phyloP scores from a whole-genome alignment of 92 coral and sea anemone species.

The Porites rus region DNA sequence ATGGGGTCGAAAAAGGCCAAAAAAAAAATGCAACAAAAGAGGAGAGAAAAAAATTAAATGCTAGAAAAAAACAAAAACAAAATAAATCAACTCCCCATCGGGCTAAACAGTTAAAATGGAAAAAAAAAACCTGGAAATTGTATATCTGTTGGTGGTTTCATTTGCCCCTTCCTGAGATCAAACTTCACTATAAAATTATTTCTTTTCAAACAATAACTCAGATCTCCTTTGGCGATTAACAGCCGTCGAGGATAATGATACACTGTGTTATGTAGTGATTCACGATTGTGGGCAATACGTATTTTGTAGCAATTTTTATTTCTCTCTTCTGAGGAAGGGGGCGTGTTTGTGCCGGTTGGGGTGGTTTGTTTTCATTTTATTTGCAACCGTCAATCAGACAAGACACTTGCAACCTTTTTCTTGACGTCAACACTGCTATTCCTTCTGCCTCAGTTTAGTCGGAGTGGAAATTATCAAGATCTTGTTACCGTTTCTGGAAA shows the following conservation, averaged over 20 bases:
- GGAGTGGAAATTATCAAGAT: not conserved
- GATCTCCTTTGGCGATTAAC: slow-evolving; percentile 18
- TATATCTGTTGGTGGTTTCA: slow-evolving; percentile 36
- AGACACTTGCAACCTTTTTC: not conserved
- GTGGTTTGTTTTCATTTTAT: slow-evolving; percentile 41
- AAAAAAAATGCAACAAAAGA: not conserved
- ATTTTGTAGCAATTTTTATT: slow-evolving; percentile 14
- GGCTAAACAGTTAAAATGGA: not conserved
- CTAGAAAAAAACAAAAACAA: not conserved
- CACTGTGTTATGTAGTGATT: slow-evolving; percentile 7
- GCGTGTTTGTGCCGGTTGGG: slow-evolving; percentile 30
- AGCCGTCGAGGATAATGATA: slow-evolving; percentile 5
- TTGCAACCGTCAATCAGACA: slow-evolving; percentile 32
- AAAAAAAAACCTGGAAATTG: not conserved
- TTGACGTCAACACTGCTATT: slow-evolving; percentile 17
- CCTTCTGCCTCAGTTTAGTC: slow-evolving; percentile 18
- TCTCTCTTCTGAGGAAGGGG: slow-evolving; percentile 25
- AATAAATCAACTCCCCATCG: not conserved
- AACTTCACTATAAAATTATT: not conserved
- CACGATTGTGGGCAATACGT: slow-evolving; percentile 40
- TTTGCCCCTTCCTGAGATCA: slow-evolving; percentile 53
- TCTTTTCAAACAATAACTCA: not conserved
- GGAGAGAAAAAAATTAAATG: not conserved
- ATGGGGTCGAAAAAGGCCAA: not conserved
- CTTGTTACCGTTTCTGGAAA: not conserved